These are phyloP conservation scores for Periphyllus acericola DNA, from an alignment of 2,888 invertebrate species.

Conservation along the genomic window DNA sequence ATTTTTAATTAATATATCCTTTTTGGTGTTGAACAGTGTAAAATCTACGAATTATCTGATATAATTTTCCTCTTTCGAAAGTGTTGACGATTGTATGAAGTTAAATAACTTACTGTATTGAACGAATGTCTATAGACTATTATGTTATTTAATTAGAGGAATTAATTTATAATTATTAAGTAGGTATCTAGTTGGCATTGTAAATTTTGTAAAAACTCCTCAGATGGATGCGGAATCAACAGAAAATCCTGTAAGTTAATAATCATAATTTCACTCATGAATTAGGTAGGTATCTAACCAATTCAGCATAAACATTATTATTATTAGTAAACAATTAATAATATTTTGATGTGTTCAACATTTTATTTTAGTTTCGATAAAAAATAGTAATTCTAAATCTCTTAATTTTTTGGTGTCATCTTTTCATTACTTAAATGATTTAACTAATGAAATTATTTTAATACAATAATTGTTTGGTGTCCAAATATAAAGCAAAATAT, in stretches of 20 bases:
- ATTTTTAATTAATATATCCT: constrained; percentile 26
- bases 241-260: constrained; percentile 48
- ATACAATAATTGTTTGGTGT: neutral
- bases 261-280: neutral
- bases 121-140: constrained; percentile 20
- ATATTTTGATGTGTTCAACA: neutral
- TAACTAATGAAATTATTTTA: neutral
- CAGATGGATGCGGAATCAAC: constrained; percentile 39
- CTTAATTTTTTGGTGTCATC: too few species aligned
- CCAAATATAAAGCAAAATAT: neutral
- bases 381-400: too few species aligned
- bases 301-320: neutral
- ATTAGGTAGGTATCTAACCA: neutral
- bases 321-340: neutral
- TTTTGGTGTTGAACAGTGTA: neutral
- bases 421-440: neutral
- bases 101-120: constrained; percentile 1
- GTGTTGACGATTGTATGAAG: neutral
- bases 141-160: constrained; percentile 40
- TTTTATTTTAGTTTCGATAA: too few species aligned
- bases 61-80: constrained; percentile 6
- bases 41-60: neutral
- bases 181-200: constrained; percentile 41
- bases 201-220: neutral
- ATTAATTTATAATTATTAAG: neutral